Evolutionary conservation across 2,797 vertebrate genomes (phyloP).

Genomic region (Poeciliopsis presidionis): DNA sequence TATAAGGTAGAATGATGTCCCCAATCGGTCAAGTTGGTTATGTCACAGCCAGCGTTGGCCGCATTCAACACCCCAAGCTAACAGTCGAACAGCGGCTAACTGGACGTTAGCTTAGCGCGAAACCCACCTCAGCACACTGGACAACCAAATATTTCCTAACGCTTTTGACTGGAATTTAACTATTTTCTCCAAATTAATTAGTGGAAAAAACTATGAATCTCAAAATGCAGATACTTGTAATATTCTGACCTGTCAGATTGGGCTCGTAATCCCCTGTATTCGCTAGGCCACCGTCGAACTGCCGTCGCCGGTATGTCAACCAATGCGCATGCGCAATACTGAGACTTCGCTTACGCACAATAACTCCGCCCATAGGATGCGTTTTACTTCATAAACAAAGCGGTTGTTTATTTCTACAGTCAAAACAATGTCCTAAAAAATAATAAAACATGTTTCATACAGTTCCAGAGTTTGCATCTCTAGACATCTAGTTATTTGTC

Average conservation of each 20-base stretch:
- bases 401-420: too few relatives aligned
- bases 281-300: constrained; percentile 73
- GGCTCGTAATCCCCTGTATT: constrained; percentile 74
- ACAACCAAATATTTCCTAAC: constrained; percentile 8
- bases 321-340: constrained; percentile 72
- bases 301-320: constrained; percentile 78
- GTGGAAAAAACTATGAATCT: rapidly evolving
- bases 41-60: constrained; percentile 55
- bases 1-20: background rate
- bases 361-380: constrained; percentile 19
- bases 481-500: background rate
- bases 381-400: constrained; percentile 7
- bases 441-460: background rate
- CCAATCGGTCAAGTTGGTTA: constrained; percentile 29
- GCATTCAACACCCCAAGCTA: constrained; percentile 21
- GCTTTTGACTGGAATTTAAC: background rate
- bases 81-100: constrained; percentile 44
- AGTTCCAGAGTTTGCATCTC: background rate
- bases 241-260: constrained; percentile 78
- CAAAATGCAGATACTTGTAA: background rate
- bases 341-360: constrained; percentile 2
- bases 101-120: constrained; percentile 50
- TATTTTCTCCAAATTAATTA: background rate
- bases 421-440: background rate
- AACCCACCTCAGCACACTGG: constrained; percentile 13